Conservation (phyloP, 2,797 vertebrate species). For the Xenentodon cancila region DNA sequence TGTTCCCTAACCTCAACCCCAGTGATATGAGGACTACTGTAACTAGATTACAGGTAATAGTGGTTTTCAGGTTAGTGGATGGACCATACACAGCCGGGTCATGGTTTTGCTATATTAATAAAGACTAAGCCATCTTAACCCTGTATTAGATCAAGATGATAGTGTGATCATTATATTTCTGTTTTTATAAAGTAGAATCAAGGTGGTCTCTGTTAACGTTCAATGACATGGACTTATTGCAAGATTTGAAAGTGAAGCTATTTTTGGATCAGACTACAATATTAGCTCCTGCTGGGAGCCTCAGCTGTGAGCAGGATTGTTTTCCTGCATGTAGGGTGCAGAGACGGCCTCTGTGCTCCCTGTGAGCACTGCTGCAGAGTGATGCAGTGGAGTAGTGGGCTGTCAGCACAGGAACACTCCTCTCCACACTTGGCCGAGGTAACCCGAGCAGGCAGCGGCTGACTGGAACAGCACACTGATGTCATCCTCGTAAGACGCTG, state of each 20-base stretch:
- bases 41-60: neutral
- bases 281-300: slow-evolving; percentile 44
- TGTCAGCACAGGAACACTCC: slow-evolving; percentile 53
- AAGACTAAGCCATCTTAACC: neutral
- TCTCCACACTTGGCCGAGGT: slow-evolving; percentile 58
- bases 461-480: slow-evolving; percentile 50
- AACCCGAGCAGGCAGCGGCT: slow-evolving; percentile 67
- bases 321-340: slow-evolving; percentile 63
- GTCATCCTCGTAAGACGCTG: slow-evolving; percentile 49
- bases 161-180: too few relatives aligned
- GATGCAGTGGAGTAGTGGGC: slow-evolving; percentile 76
- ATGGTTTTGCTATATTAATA: slow-evolving; percentile 43
- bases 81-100: slow-evolving; percentile 27
- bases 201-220: slow-evolving; percentile 16
- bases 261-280: slow-evolving; percentile 60
- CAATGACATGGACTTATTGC: slow-evolving; percentile 5
- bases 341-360: slow-evolving; percentile 50
- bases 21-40: neutral
- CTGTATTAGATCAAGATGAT: neutral
- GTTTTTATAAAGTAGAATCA: slow-evolving; percentile 4
- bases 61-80: slow-evolving; percentile 13
- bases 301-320: slow-evolving; percentile 63
- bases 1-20: slow-evolving; percentile 36
- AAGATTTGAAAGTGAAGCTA: slow-evolving; percentile 51
- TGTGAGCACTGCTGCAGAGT: slow-evolving; percentile 74